These are phyloP conservation scores for Pseudoips prasinana DNA, from an alignment of 2,888 invertebrate species.

Conservation along the genomic window DNA sequence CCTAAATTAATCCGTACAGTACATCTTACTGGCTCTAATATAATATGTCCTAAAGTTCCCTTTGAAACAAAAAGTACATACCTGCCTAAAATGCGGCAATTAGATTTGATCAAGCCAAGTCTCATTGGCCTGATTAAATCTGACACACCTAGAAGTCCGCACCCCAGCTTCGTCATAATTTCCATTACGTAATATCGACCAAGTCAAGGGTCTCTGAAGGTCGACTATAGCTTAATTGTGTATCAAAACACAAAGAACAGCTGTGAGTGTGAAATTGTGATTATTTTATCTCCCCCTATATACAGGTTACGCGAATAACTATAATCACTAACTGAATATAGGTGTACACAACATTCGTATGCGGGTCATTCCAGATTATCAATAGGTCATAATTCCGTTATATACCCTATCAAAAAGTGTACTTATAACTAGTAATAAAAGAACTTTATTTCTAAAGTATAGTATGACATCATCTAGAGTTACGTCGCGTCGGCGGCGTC, in stretches of 20 bases:
- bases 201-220: slow-evolving; percentile 21
- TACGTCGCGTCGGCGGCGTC: slow-evolving; percentile 35
- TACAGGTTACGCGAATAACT: not conserved
- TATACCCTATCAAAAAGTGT: slow-evolving; percentile 7
- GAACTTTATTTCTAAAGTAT: slow-evolving; percentile 35
- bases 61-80: too few species aligned
- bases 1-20: too few species aligned
- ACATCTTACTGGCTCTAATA: too few species aligned
- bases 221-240: slow-evolving; percentile 19
- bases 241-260: not conserved
- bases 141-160: too few species aligned
- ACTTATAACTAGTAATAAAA: slow-evolving; percentile 22
- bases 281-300: not conserved
- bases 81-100: too few species aligned
- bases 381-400: slow-evolving; percentile 16
- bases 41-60: too few species aligned
- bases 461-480: slow-evolving; percentile 51
- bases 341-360: too few species aligned
- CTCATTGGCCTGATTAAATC: too few species aligned
- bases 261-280: not conserved
- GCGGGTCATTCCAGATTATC: too few species aligned
- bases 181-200: slow-evolving; percentile 11
- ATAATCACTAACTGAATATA: too few species aligned
- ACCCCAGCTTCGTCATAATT: not conserved
- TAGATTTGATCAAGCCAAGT: too few species aligned